Conservation (phyloP, 2,797 vertebrate genomes). For the Danionella dracula region DNA sequence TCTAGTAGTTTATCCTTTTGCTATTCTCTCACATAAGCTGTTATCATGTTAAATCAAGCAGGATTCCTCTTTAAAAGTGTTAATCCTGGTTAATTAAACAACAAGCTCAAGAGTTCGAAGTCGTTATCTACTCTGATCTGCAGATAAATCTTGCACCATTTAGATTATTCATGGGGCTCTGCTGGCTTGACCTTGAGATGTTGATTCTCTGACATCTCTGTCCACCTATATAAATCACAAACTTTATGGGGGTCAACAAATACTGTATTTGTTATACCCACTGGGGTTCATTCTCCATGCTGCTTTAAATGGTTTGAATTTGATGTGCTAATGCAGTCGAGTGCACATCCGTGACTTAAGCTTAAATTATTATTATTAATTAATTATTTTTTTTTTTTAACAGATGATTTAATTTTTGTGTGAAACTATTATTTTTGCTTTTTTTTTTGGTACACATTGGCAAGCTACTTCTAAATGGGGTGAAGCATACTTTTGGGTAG, state of each 20-base stretch:
- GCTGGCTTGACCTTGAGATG: conserved; percentile 25
- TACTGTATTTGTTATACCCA: conserved; percentile 47
- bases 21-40: not conserved
- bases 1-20: conserved; percentile 1
- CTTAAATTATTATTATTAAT: conserved; percentile 64
- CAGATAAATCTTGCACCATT: not conserved
- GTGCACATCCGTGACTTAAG: conserved; percentile 56
- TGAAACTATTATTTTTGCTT: conserved; percentile 26
- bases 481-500: conserved; percentile 32
- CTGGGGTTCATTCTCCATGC: conserved; percentile 51
- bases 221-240: conserved; percentile 23
- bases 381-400: not conserved
- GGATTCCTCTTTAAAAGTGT: not conserved
- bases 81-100: conserved; percentile 16
- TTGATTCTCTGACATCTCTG: conserved; percentile 1
- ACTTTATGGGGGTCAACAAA: conserved; percentile 51
- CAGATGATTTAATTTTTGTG: conserved; percentile 48
- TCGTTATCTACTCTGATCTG: conserved; percentile 9
- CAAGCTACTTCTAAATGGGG: conserved; percentile 8
- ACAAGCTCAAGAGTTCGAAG: not conserved
- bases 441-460: not conserved
- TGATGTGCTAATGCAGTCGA: conserved; percentile 53
- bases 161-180: not conserved
- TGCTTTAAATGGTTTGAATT: conserved; percentile 59
- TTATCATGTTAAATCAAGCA: conserved; percentile 2